Base-by-base conservation (phyloP, 2,797 vertebrate species). In the Pangasius mekongensis region DNA sequence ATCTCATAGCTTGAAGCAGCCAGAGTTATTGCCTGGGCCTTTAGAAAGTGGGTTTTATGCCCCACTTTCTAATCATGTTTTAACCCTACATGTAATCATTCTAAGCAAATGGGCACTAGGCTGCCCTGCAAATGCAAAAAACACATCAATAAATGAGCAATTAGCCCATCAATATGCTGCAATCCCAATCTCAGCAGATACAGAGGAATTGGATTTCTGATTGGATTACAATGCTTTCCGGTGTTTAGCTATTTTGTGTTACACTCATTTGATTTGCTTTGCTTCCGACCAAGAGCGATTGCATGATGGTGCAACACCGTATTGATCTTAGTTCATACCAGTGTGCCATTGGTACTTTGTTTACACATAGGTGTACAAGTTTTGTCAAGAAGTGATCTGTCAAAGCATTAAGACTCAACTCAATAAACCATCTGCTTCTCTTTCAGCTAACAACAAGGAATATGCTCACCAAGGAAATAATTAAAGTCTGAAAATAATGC, bases 141-240 rank as follows among this genome's bases (percentile, higher is more conserved):
- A 92, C 93, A 93, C 93, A 91, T 96, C 94, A 89, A 96, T 96
- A 94, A 89, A 89, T 0, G 88, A 93, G 93, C 95, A 95, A 95
- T 96, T 96, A 96, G 94, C 94, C 81, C 92, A 92, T 96, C 95
- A 93, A 95, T 96, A 95, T 90, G 89, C 92, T 90, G 93, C 94
- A 94, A 93, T 94, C 95, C 91, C 91, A 93, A 92, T 95, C 94
- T 94, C 91, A 94, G 94, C 94, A 91, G 93, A 95, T 96, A 94
- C 92, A 91, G 89, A 93, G 91, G 85, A 94, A 95, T 94, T 92
- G 92, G 92, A 94, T 95, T 95, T 94, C 89, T 91, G 87, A 94
- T 94, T 89, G 92, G 91, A 94, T 95, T 95, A 93, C 89, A 93
- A 91, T 92, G 91, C 92, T 90, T 94, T 89, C 89, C 93, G 93